A percentile compares a stretch with the other conserved stretches of the same genome.
phyloP scores from a whole-genome alignment of 2,113 vertebrate species.

The Poeciliopsis turrubarensis region DNA sequence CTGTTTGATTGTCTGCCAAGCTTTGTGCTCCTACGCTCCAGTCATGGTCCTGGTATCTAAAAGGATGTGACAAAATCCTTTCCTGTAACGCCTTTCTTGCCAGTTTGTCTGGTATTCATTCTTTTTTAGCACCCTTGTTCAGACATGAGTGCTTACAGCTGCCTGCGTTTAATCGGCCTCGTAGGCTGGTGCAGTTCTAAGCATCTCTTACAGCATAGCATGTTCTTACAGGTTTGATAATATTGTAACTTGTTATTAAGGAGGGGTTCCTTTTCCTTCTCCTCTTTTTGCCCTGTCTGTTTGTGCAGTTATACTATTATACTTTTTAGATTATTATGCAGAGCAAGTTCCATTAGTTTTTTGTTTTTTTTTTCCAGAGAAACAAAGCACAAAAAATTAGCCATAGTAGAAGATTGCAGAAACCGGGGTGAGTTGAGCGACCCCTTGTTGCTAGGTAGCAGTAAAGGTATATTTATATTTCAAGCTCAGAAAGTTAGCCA shows the following conservation, averaged over 20 bases:
- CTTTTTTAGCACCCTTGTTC: constrained; percentile 37
- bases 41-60: constrained; percentile 48
- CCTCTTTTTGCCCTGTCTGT: too few relatives aligned
- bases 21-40: constrained; percentile 43
- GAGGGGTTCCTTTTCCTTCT: constrained; percentile 10
- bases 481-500: too few relatives aligned
- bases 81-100: constrained; percentile 27
- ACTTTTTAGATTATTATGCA: too few relatives aligned
- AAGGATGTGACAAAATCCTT: constrained; percentile 48
- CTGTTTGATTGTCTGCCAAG: constrained; percentile 49
- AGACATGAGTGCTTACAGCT: constrained; percentile 20
- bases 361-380: too few relatives aligned
- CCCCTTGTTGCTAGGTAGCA: too few relatives aligned
- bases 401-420: too few relatives aligned
- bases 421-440: too few relatives aligned
- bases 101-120: constrained; percentile 42
- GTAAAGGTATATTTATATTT: too few relatives aligned
- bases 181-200: constrained; percentile 43
- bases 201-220: constrained; percentile 39
- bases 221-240: constrained; percentile 39
- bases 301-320: too few relatives aligned
- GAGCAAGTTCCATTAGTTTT: too few relatives aligned
- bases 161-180: constrained; percentile 59
- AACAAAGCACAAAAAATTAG: too few relatives aligned
- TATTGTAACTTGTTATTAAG: constrained; percentile 17